phyloP scores from a whole-genome alignment of 1,140 invertebrate genomes.

The Leptinotarsa undecemlineata region DNA sequence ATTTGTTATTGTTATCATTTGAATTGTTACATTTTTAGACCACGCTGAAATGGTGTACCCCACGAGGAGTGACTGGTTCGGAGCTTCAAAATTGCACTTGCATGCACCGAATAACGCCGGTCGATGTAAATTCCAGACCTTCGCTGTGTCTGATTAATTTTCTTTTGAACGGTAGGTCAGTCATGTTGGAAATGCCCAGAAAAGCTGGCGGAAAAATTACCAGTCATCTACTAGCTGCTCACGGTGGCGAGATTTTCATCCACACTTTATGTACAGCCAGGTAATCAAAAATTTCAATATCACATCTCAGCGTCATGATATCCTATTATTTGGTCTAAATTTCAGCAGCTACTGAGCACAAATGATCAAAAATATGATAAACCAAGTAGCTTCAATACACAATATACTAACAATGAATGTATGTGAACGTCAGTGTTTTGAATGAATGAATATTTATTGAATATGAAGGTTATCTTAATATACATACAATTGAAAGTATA shows the following conservation, averaged over 20 bases:
- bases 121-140: constrained; percentile 92
- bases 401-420: too few relatives aligned
- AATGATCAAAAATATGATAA: too few relatives aligned
- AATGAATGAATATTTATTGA: too few relatives aligned
- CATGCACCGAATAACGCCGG: constrained; percentile 89
- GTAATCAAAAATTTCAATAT: constrained; percentile 23
- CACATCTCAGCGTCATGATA: too few relatives aligned
- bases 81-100: constrained; percentile 80
- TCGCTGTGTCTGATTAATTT: constrained; percentile 97
- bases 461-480: too few relatives aligned
- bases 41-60: constrained; percentile 95
- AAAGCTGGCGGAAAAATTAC: constrained; percentile 86
- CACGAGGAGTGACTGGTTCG: constrained; percentile 77
- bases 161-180: constrained; percentile 87
- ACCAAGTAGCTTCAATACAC: too few relatives aligned
- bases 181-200: constrained; percentile 91
- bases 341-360: too few relatives aligned
- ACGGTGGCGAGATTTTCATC: constrained; percentile 95
- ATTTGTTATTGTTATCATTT: too few relatives aligned
- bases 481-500: too few relatives aligned
- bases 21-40: constrained; percentile 61
- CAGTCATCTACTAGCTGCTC: constrained; percentile 90
- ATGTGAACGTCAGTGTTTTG: too few relatives aligned
- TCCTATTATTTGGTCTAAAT: too few relatives aligned
- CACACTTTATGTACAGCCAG: constrained; percentile 85